A percentile compares a stretch with the other conserved stretches of the same genome.
These are phyloP conservation scores for Protosalanx chinensis DNA, from an alignment of 2,797 vertebrate genomes.

Conservation along the genomic window DNA sequence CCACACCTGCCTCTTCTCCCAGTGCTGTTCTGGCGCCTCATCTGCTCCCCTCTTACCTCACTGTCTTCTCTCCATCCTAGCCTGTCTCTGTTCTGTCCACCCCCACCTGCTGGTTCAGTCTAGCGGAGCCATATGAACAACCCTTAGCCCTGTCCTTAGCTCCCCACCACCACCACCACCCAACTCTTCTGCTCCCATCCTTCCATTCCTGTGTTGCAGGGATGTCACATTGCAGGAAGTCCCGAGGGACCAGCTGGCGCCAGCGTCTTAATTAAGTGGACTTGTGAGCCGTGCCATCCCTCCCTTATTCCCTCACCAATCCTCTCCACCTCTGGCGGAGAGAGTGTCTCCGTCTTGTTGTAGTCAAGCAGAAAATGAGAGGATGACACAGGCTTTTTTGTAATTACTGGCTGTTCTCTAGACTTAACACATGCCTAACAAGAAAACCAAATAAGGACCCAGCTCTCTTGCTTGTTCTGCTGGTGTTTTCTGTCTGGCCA, in stretches of 20 bases:
- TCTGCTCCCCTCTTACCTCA: too few species aligned
- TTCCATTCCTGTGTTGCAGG: neutral
- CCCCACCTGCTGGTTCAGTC: neutral
- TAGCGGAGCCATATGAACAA: neutral
- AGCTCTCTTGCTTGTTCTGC: neutral
- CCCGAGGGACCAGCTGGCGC: constrained; percentile 15
- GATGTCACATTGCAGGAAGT: constrained; percentile 15
- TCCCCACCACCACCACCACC: neutral
- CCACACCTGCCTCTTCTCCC: neutral
- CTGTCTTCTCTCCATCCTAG: neutral
- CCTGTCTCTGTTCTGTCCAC: neutral
- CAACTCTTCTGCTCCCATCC: neutral
- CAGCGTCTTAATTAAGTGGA: constrained; percentile 36
- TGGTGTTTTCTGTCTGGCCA: too few species aligned
- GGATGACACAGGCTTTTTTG: constrained; percentile 16
- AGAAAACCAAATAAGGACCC: neutral
- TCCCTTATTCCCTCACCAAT: constrained; percentile 12
- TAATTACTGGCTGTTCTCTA: constrained; percentile 11
- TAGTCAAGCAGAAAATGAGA: constrained; percentile 36
- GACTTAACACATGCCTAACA: neutral
- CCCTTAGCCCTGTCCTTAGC: neutral
- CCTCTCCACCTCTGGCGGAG: neutral
- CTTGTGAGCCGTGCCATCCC: constrained; percentile 20
- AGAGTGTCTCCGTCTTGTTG: neutral
- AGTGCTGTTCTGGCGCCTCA: too few species aligned